Conservation (phyloP, 2,113 vertebrate genomes). For the Pachyramphus minor region DNA sequence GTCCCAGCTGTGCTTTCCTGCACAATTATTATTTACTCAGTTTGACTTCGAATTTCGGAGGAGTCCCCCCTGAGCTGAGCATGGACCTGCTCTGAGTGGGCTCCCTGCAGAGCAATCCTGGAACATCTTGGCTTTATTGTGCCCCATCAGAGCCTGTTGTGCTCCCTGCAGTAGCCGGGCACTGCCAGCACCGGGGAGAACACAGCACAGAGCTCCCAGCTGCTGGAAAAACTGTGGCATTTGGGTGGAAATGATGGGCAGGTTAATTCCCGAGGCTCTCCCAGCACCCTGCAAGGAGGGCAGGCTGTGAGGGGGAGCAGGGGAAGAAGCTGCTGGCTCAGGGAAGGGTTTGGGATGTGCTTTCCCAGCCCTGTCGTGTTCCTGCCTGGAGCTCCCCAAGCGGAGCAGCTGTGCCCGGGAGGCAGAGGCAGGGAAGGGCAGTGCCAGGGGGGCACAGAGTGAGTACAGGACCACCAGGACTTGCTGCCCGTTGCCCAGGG, state of each 20-base stretch:
- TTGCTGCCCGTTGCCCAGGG: not conserved
- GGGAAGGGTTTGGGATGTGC: not conserved
- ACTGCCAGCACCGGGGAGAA: not conserved
- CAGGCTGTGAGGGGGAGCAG: not conserved
- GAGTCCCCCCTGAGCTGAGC: not conserved
- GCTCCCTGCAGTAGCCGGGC: not conserved
- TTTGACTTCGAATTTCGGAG: not conserved
- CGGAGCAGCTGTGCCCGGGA: not conserved
- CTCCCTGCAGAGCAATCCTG: not conserved
- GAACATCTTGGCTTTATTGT: not conserved
- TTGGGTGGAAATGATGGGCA: not conserved
- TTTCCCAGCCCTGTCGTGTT: not conserved
- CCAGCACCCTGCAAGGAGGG: not conserved
- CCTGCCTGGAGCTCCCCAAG: not conserved
- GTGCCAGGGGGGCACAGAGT: not conserved
- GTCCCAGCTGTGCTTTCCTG: not conserved
- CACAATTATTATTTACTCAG: fast-evolving
- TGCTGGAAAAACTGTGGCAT: not conserved
- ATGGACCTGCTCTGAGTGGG: not conserved
- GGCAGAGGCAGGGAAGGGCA: not conserved
- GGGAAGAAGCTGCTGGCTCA: not conserved
- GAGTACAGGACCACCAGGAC: fast-evolving
- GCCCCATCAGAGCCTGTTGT: not conserved
- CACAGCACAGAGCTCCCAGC: not conserved
- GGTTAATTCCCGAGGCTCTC: not conserved